Evolutionary conservation across 2,797 vertebrate species (phyloP).

Genomic region (Sardinella longiceps): DNA sequence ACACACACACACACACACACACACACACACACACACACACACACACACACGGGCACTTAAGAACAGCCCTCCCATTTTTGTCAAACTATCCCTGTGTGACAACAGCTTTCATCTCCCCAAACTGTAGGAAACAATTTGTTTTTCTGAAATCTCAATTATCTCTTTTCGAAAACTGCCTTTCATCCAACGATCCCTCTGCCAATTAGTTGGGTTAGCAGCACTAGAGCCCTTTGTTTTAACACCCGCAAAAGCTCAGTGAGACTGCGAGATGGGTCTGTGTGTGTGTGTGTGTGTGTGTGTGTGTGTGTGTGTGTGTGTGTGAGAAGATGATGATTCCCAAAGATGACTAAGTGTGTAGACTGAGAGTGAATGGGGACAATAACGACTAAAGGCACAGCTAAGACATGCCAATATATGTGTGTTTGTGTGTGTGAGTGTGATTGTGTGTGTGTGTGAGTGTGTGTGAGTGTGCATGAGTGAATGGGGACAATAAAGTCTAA

Average conservation of each 20-base stretch:
- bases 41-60: constrained; percentile 32
- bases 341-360: too few species aligned
- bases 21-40: constrained; percentile 17
- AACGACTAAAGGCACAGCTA: too few species aligned
- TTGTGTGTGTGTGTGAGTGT: not conserved
- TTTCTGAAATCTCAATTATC: constrained; percentile 70
- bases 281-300: constrained; percentile 42
- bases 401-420: constrained; percentile 26
- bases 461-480: not conserved
- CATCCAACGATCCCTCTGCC: constrained; percentile 52
- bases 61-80: too few species aligned
- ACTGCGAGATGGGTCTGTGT: constrained; percentile 52
- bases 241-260: not conserved
- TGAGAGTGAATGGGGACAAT: too few species aligned
- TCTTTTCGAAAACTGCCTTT: constrained; percentile 49
- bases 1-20: constrained; percentile 36
- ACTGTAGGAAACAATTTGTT: constrained; percentile 60
- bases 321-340: too few species aligned
- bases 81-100: constrained; percentile 55
- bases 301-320: not conserved
- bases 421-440: constrained; percentile 51
- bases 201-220: constrained; percentile 58
- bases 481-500: too few species aligned
- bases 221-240: constrained; percentile 37
- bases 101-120: constrained; percentile 62